Conservation (phyloP, 2,888 invertebrate species). For the Chalcosyrphus nemorum region DNA sequence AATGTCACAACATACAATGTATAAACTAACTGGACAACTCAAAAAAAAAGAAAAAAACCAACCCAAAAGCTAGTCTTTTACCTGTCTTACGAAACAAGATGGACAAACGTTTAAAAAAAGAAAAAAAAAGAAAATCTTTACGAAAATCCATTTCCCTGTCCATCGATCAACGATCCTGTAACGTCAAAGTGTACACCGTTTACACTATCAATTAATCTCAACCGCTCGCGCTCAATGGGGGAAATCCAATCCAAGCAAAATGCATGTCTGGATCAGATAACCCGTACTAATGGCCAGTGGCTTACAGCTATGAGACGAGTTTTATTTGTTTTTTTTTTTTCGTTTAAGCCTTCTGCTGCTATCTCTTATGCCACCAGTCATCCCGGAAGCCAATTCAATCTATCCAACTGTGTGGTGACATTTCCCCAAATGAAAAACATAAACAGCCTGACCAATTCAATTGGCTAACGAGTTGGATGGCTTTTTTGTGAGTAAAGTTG, state of each 20-base stretch:
- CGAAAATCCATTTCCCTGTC: constrained; percentile 68
- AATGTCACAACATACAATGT: constrained; percentile 4
- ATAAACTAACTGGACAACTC: constrained; percentile 1
- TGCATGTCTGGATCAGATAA: constrained; percentile 67
- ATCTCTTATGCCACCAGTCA: constrained; percentile 19
- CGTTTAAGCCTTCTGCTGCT: constrained; percentile 23
- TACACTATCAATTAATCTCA: constrained; percentile 69
- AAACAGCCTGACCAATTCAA: constrained; percentile 51
- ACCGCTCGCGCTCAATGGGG: constrained; percentile 55
- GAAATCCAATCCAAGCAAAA: constrained; percentile 63
- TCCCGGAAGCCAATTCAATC: constrained; percentile 65
- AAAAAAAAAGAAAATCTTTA: constrained; percentile 24
- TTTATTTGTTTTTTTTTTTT: neutral
- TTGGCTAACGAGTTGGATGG: constrained; percentile 60
- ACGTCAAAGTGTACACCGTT: constrained; percentile 68
- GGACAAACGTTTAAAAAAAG: neutral
- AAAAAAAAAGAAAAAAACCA: no score
- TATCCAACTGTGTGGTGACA: constrained; percentile 50
- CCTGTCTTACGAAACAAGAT: constrained; percentile 11
- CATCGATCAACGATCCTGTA: constrained; percentile 70
- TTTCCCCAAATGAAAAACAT: constrained; percentile 33
- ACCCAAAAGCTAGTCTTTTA: neutral
- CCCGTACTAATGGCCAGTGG: constrained; percentile 63
- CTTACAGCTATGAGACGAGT: constrained; percentile 31
- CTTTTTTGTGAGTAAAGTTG: constrained; percentile 27